Evolutionary conservation across 2,113 vertebrate species (phyloP).

Genomic region (Herpetotheres cachinnans): DNA sequence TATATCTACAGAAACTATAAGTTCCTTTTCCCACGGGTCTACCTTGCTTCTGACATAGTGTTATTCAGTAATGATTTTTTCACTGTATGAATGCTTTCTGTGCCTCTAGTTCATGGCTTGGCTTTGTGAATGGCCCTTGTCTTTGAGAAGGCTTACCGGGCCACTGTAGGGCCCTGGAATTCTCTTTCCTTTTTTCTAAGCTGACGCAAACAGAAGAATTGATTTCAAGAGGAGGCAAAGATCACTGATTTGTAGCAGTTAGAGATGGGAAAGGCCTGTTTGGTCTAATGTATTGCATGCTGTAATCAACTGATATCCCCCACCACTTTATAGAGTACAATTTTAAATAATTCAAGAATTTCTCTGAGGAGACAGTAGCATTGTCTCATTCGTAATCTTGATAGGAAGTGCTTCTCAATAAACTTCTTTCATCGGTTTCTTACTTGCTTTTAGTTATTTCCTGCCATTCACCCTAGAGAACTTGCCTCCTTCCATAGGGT

Average conservation of each 20-base stretch:
- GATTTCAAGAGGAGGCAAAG: conserved; percentile 8
- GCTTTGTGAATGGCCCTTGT: neutral
- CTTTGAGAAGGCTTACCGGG: neutral
- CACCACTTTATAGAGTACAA: neutral
- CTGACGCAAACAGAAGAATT: conserved; percentile 33
- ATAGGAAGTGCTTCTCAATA: neutral
- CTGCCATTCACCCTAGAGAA: neutral
- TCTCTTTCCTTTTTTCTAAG: conserved; percentile 17
- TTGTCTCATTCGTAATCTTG: neutral
- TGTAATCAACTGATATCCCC: neutral
- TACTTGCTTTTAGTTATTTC: neutral
- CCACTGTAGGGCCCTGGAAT: conserved; percentile 6
- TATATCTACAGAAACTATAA: neutral
- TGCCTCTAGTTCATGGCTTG: neutral
- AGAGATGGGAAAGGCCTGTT: neutral
- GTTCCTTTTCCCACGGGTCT: neutral
- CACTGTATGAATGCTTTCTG: neutral
- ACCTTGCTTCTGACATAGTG: neutral
- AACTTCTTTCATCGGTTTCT: neutral
- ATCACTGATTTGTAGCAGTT: conserved; percentile 44
- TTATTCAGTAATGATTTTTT: neutral
- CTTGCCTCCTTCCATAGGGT: neutral
- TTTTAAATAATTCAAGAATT: conserved; percentile 17
- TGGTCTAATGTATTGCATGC: neutral
- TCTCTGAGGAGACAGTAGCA: neutral